These are phyloP conservation scores for Pangasius macronema DNA, from an alignment of 2,797 vertebrate genomes.

Conservation along the genomic window DNA sequence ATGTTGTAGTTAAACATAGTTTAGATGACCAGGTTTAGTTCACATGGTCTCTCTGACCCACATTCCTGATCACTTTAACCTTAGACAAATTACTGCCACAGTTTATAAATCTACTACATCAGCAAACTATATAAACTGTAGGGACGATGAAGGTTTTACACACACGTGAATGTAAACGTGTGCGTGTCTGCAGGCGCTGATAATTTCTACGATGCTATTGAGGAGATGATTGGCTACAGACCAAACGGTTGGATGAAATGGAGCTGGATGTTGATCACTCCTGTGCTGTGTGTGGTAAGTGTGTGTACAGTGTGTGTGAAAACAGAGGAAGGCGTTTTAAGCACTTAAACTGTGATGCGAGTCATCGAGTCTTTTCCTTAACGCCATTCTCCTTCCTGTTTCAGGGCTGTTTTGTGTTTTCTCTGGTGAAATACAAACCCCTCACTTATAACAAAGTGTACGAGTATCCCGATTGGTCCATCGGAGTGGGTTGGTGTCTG, in stretches of 20 bases:
- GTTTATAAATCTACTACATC: no score
- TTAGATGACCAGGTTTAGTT: no score
- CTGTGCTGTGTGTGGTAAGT: conserved; percentile 87
- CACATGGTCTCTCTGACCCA: no score
- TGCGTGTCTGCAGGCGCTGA: conserved; percentile 78
- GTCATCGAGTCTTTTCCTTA: background rate
- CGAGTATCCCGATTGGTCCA: conserved; percentile 91
- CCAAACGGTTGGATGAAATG: conserved; percentile 98
- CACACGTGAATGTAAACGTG: background rate
- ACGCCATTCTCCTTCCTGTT: background rate
- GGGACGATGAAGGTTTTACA: no score
- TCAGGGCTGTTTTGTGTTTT: conserved; percentile 95
- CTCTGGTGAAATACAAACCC: conserved; percentile 93
- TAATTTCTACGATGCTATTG: conserved; percentile 95
- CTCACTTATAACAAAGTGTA: conserved; percentile 97
- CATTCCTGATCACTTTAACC: no score
- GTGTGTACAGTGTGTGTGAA: conserved; percentile 9
- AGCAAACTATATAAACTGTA: no score
- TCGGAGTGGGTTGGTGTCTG: conserved; percentile 91
- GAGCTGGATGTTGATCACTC: conserved; percentile 95
- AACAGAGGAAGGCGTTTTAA: background rate
- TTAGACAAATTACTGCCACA: no score
- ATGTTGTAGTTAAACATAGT: no score
- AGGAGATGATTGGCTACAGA: conserved; percentile 99
- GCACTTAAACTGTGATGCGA: background rate